Evolutionary conservation across 53 echinoderm and acorn worm species (phyloP), one percentile per base, ranked within the genome.

Genomic region (Echinometra lucunter): DNA sequence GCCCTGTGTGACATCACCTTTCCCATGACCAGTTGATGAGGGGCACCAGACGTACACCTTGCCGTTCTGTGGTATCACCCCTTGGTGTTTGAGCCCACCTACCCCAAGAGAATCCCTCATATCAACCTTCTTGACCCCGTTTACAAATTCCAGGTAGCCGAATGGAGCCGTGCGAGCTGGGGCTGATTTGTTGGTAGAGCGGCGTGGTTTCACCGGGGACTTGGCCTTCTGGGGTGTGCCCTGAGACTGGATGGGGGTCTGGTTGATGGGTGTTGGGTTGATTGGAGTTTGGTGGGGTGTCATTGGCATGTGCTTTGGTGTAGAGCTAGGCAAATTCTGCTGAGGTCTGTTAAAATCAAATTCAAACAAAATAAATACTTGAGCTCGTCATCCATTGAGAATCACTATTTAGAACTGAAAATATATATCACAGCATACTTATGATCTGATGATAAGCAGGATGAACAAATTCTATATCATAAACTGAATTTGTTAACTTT

Each of bases 21-120:
- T 38, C 27, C 28, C 91, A 13, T 21, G 16, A 1, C 57, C 37
- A 21, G 96, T 94, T 1, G 81, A 38, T 18, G 81, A 38, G 2
- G 96, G 97, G 69, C 96, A 96, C 97, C 97, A 97, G 55, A 97
- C 93, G 87, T 97, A 97, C 55, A 96, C 91, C 19, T 95, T 94
- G 57, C 28, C 5, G 15, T n/a, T 91, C 28, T 82, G 91, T 37
- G 96, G 89, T 69, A 95, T 90, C 13, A 95, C 94, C 23, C 94
- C 85, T n/a, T 95, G 94, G 47, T 94, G 94, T 88, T 94, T 95
- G 82, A 96, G 63, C 49, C 89, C 94, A 25, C 94, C 96, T 40
- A 90, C 21, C 12, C 94, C 95, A 19, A 97, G 94, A 37, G 96
- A 75, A 45, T 97, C 96, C 57, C 88, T 85, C 89, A 96, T 95